Evolutionary conservation across 2,888 invertebrate genomes (phyloP), one percentile per base, ranked within the genome.

Genomic region (Drosophila meridionalis): DNA sequence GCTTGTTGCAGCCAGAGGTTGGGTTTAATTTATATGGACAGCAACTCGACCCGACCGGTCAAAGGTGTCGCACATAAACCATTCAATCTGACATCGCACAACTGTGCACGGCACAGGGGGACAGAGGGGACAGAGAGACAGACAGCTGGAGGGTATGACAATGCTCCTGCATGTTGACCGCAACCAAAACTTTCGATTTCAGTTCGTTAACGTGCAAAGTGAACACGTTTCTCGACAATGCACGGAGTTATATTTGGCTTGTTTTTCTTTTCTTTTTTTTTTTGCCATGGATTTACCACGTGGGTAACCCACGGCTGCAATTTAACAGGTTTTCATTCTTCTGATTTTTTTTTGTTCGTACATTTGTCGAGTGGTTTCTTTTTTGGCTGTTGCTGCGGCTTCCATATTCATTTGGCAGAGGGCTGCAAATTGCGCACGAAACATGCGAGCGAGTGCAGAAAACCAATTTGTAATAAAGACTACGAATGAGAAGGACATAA

Each of bases 401-500:
- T 75, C 61, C 82, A 86, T 84, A 85, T 87, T 85, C 85, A 82
- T 83, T 87, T 83, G 73, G 68, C 60, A 45, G 64, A 45, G 64
- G 59, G 69, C 73, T 83, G 87, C 87, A 86, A 89, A 89, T 89
- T 88, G 86, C 82, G 76, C 79, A 79, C 83, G 88, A 80, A 80
- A 88, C 86, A 86, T 83, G 84, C 83, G 86, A 86, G 80, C 73
- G 73, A 86, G 85, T 82, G 82, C 85, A 83, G 75, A 85, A 89
- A 89, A 82, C 88, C 88, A 89, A 88, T 89, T 89, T 87, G 89
- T 89, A 88, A 88, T 88, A 89, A 88, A 88, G 85, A 87, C 80
- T 78, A 73, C 78, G 78, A 78, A 78, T 69, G 77, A 62, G 69
- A 73, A 57, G 76, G 63, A 77, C 70, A 71, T 78, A 71, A 77